Evolutionary conservation across 1,140 invertebrate species (phyloP), one percentile per base, ranked within the genome.

Genomic region (Drosophila seguyi): DNA sequence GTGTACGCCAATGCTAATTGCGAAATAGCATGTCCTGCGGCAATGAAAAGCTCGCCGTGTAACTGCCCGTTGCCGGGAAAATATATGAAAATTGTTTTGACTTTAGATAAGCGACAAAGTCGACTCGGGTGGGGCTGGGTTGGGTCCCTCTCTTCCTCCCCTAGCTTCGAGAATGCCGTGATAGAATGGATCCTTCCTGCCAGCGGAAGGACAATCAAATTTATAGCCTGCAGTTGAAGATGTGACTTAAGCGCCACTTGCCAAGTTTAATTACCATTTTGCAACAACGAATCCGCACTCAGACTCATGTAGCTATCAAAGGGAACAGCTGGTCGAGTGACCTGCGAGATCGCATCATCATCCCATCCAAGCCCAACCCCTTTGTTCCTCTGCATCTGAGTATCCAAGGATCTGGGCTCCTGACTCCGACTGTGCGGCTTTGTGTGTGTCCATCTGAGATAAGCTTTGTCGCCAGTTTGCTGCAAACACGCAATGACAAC

Each of bases 1-100:
- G 69, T 91, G 84, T 91, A 90, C 84, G 81, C 88, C 84, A 77
- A 90, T 90, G 79, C 88, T 91, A 91, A 91, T 91, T 91, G 88
- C 88, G 55, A 67, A 81, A 82, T 91, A 56, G 84, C 88, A 87
- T 91, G 90, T 73, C 69, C 53, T 50, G 31, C 29, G 53, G 69
- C 88, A 80, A 88, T 91, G 84, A 91, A 81, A 81, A 83, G 78
- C 81, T 78, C 68, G 38, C 38, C 71, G 39, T 75, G 50, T 62
- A 65, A 53, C 36, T 50, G 50, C 53, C 73, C 69, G 56, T 42
- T 68, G 62, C 29, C 52, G 48, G 74, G 61, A 81, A 90, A 84
- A 90, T 85, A 85, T 90, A 79, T 91, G 86, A 91, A 90, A 91
- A 91, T 91, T 91, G 88, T 82, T 91, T 91, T 91, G 88, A 91